Base-by-base conservation (phyloP, 2,888 invertebrate genomes). In the Byasa hedistus region DNA sequence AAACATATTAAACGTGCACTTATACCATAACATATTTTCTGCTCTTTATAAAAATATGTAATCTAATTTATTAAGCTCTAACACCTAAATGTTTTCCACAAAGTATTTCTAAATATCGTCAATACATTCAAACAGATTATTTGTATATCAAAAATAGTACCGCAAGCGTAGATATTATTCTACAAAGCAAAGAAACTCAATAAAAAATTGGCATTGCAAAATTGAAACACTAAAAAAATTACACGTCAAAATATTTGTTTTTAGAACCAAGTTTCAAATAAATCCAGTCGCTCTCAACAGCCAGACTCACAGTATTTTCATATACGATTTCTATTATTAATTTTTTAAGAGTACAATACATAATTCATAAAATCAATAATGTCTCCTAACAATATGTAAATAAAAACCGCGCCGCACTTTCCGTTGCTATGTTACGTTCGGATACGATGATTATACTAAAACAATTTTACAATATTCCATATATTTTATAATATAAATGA, bases 391-490 rank as follows among this genome's bases (percentile, higher is more conserved):
- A 77, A 87, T 87, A 70, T 61, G 57, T 80, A 87, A 87, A 86
- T 85, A 87, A 87, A 85, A 80, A 80, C 79, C 81, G 80, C 86
- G 84, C 85, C 80, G 71, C 78, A 78, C 65, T 60, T 21, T 68
- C 71, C 70, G 68, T 70, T 70, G 64, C 23, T 19, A 63, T 61
- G 66, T 24, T 55, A 64, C 68, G 66, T 60, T 70, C 61, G 57
- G 61, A 58, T 66, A 58, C 52, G 15, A n/a, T 51, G n/a, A 44
- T 19, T 21, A 22, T 24, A 23, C 7, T 51, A n/a, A 21, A 17
- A 17, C 5, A 19, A 44, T 44, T 17, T 17, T 12, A 19, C 17
- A 17, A 15, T 19, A 44, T 15, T 17, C 17, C 15, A 44, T 44
- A 17, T 15, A 3, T n/a, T n/a, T n/a, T n/a, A n/a, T n/a, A n/a